Evolutionary conservation across 2,797 vertebrate species (phyloP).

Genomic region (Yasuhikotakia modesta): DNA sequence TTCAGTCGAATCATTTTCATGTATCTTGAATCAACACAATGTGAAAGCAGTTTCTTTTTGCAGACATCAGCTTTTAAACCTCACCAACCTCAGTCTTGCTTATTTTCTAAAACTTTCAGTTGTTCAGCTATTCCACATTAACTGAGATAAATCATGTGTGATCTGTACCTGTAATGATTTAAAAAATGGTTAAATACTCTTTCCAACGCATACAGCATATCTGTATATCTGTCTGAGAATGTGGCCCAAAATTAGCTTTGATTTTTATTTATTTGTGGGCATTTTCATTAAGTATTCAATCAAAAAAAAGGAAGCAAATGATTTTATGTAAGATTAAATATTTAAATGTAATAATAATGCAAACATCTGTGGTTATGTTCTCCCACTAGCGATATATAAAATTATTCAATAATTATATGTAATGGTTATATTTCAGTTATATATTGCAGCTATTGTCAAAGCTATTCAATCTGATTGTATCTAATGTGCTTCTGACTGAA

Average conservation of each 20-base stretch:
- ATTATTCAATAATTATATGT: no score
- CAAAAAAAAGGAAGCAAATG: no score
- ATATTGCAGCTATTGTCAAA: not conserved
- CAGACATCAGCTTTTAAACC: not conserved
- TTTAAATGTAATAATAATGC: not conserved
- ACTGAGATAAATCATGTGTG: not conserved
- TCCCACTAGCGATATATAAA: not conserved
- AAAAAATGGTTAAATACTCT: not conserved
- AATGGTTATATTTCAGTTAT: not conserved
- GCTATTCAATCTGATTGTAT: not conserved
- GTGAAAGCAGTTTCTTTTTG: no score
- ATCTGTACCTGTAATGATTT: not conserved
- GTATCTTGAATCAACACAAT: no score
- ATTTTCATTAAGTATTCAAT: not conserved
- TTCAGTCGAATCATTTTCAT: no score
- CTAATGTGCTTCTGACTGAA: no score
- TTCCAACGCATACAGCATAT: not conserved
- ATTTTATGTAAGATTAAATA: not conserved
- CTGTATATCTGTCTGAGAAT: constrained; percentile 1
- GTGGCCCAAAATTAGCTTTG: not conserved
- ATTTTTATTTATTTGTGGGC: constrained; percentile 14
- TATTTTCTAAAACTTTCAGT: not conserved
- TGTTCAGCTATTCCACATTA: constrained; percentile 12
- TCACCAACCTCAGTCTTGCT: not conserved
- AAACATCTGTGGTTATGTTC: not conserved